Base-by-base conservation (phyloP, 2,113 vertebrate genomes). In the Neomonachus schauinslandi region DNA sequence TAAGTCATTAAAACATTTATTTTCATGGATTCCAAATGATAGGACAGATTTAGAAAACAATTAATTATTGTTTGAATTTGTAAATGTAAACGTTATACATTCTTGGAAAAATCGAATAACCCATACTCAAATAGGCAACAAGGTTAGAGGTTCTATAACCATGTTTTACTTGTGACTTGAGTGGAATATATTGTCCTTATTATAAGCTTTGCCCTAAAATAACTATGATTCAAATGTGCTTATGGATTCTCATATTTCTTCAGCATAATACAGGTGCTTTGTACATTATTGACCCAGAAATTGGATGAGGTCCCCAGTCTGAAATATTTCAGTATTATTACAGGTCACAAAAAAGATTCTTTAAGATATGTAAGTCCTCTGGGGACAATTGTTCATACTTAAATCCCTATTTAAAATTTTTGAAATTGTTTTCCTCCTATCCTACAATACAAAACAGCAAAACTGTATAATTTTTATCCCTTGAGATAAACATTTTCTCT, bases 311-410 rank as follows among this genome's bases (percentile, higher is more conserved):
- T 95, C 55, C 55, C 31, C 42, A 92, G 16, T 96, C 80, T 92
- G n/a, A 91, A 18, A 21, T 90, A 96, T 94, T 98, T 98, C 19
- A 97, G 31, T 51, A 89, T 95, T 82, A 95, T 1, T 46, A 69
- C 4, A 93, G 5, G 53, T 91, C 2, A 97, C 71, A 96, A 91
- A 18, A 85, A 57, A 89, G 39, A 39, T 92, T 94, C 46, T 2
- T 0, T 67, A 33, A 84, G 12, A 94, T 85, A 94, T 22, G 55
- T 15, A 88, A 65, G 51, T 55, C 57, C 49, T 89, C 36, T 90
- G 18, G 18, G 49, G 28, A 59, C 96, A 98, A 90, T 13, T 92
- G 67, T 28, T 26, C 5, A 96, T 61, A 88, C 79, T 77, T 92
- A 89, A 95, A 82, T 55, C 39, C 14, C 81, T 3, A 86, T 12